Conservation (phyloP, 2,888 invertebrate species). For the Rhingia rostrata region DNA sequence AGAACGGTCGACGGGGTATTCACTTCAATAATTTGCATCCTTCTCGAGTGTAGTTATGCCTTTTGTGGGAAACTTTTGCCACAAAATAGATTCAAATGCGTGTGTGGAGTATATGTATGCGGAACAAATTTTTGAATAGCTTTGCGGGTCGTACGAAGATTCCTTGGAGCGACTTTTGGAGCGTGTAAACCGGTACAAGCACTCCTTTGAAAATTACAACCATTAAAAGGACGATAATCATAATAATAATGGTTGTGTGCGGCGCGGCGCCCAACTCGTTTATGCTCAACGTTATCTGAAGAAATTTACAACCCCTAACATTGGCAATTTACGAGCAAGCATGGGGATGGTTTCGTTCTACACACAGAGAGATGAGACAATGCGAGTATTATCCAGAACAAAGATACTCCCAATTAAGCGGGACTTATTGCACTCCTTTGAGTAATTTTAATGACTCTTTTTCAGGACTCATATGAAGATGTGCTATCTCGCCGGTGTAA, state of each 20-base stretch:
- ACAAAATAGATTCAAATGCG: conserved; percentile 72
- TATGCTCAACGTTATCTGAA: conserved; percentile 63
- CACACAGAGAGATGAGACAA: background rate
- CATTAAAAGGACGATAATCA: conserved; percentile 73
- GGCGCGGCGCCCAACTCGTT: conserved; percentile 22
- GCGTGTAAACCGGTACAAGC: conserved; percentile 40
- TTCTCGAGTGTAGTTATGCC: conserved; percentile 34
- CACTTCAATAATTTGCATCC: conserved; percentile 62
- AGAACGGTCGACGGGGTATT: conserved; percentile 5
- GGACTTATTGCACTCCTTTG: conserved; percentile 71
- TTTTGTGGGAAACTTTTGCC: conserved; percentile 58
- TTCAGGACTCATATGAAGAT: conserved; percentile 25
- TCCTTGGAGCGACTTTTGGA: conserved; percentile 35
- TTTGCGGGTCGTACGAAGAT: conserved; percentile 61
- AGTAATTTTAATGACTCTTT: conserved; percentile 69
- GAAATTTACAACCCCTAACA: conserved; percentile 66
- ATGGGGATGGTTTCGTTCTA: conserved; percentile 37
- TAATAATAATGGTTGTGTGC: conserved; percentile 64
- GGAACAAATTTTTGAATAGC: conserved; percentile 71
- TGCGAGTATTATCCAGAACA: conserved; percentile 46
- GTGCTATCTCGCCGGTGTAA: conserved; percentile 33
- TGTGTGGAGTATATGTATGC: conserved; percentile 36
- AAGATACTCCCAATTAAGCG: conserved; percentile 70
- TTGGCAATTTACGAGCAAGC: conserved; percentile 65
- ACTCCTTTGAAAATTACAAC: conserved; percentile 68